phyloP scores from a whole-genome alignment of 2,113 vertebrate genomes.

The Natator depressus region DNA sequence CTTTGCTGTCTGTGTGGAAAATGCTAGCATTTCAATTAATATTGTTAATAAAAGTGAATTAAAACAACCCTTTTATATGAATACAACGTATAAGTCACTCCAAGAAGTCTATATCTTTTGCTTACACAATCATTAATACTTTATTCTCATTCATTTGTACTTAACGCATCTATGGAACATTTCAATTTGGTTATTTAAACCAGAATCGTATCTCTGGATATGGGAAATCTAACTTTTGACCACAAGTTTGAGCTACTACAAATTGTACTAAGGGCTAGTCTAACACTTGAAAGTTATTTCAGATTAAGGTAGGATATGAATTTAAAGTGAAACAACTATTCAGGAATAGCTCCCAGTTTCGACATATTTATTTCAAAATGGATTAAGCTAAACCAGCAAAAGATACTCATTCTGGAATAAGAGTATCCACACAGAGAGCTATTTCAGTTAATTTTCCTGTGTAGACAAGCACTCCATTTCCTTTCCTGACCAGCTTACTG shows the following conservation, averaged over 20 bases:
- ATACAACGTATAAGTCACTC: neutral
- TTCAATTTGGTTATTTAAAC: neutral
- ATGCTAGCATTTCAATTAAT: neutral
- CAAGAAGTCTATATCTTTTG: neutral
- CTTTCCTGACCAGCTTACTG: neutral
- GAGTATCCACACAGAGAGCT: neutral
- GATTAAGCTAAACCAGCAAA: neutral
- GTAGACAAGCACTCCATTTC: neutral
- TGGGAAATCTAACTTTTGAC: neutral
- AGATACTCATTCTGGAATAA: neutral
- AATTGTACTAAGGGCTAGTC: neutral
- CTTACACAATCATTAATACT: neutral
- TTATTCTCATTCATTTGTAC: neutral
- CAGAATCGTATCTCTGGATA: neutral
- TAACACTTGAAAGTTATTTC: neutral
- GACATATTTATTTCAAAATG: neutral
- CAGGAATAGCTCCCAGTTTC: neutral
- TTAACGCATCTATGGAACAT: neutral
- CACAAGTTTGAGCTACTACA: neutral
- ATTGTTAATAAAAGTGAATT: neutral
- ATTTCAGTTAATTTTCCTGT: neutral
- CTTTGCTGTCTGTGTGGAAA: neutral
- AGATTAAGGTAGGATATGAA: neutral
- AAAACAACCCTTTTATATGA: neutral
- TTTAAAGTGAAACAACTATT: neutral